phyloP scores from a whole-genome alignment of 1,140 invertebrate species.

The Pseudomyrmex flavicornis region DNA sequence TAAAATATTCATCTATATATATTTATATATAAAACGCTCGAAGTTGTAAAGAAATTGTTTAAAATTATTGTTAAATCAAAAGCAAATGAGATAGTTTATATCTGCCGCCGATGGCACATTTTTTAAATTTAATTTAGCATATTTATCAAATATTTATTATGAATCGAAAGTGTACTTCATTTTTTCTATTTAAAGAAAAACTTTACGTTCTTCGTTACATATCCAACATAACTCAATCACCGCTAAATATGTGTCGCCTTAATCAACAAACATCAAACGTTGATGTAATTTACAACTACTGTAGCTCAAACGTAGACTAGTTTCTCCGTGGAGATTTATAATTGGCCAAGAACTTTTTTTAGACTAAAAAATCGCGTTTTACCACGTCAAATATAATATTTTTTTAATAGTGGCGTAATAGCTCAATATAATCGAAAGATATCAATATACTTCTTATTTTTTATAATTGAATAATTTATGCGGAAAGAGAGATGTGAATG shows the following conservation, averaged over 20 bases:
- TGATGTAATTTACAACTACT: background rate
- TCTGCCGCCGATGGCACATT: background rate
- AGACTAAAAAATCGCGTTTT: slow-evolving; percentile 6
- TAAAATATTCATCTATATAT: background rate
- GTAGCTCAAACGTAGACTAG: slow-evolving; percentile 11
- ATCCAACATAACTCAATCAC: slow-evolving; percentile 12
- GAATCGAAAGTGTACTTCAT: background rate
- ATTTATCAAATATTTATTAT: slow-evolving; percentile 12
- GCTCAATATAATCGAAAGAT: slow-evolving; percentile 51
- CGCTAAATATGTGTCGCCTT: slow-evolving; percentile 19
- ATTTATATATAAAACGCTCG: slow-evolving; percentile 28
- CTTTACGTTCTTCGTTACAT: background rate
- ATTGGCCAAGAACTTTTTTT: slow-evolving; percentile 31
- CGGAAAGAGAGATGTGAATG: slow-evolving; percentile 17
- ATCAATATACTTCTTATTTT: slow-evolving; percentile 66
- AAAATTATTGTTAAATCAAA: slow-evolving; percentile 49
- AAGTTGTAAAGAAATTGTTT: slow-evolving; percentile 46
- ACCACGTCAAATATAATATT: slow-evolving; percentile 39
- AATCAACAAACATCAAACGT: slow-evolving; percentile 11
- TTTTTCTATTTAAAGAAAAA: background rate
- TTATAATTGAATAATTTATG: slow-evolving; percentile 71
- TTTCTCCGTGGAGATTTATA: background rate
- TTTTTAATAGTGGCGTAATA: slow-evolving; percentile 51
- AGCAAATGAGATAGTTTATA: background rate
- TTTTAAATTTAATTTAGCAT: slow-evolving; percentile 36